Conservation (phyloP, 2,797 vertebrate species). For the Pseudomugil gertrudae region DNA sequence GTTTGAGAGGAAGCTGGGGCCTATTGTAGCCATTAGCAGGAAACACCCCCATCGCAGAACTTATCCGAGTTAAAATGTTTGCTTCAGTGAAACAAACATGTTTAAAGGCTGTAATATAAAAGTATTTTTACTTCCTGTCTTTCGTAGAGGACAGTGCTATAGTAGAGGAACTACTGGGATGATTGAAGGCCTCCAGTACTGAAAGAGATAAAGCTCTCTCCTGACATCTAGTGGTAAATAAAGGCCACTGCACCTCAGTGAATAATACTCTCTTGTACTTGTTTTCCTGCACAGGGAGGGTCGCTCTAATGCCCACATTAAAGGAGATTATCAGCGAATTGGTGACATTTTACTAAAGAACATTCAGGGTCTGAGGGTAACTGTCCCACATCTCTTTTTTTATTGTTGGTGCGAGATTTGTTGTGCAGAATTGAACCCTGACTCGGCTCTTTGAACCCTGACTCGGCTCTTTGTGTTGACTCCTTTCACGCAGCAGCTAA, state of each 20-base stretch:
- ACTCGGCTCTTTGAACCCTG: not conserved
- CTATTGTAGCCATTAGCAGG: no score
- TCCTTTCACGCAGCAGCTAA: constrained; percentile 82
- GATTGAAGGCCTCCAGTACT: constrained; percentile 27
- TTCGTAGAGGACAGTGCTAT: constrained; percentile 5
- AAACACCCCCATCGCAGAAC: no score
- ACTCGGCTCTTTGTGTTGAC: no score
- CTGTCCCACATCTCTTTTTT: not conserved
- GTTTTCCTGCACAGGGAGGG: constrained; percentile 85
- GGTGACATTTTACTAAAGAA: constrained; percentile 93
- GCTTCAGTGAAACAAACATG: not conserved
- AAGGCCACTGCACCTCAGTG: constrained; percentile 7
- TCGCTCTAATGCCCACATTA: constrained; percentile 91
- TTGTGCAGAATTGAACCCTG: not conserved
- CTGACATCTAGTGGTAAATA: constrained; percentile 58
- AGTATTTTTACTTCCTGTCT: not conserved
- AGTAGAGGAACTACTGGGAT: constrained; percentile 33
- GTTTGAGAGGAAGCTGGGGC: no score
- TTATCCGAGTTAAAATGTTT: not conserved
- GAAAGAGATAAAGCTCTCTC: not conserved
- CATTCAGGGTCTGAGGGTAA: constrained; percentile 91
- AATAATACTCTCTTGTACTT: no score
- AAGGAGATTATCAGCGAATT: constrained; percentile 92
- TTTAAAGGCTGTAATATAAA: not conserved
- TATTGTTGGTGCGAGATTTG: not conserved